These are phyloP conservation scores for Crax fasciolata DNA, from an alignment of 2,797 vertebrate species.

Conservation along the genomic window DNA sequence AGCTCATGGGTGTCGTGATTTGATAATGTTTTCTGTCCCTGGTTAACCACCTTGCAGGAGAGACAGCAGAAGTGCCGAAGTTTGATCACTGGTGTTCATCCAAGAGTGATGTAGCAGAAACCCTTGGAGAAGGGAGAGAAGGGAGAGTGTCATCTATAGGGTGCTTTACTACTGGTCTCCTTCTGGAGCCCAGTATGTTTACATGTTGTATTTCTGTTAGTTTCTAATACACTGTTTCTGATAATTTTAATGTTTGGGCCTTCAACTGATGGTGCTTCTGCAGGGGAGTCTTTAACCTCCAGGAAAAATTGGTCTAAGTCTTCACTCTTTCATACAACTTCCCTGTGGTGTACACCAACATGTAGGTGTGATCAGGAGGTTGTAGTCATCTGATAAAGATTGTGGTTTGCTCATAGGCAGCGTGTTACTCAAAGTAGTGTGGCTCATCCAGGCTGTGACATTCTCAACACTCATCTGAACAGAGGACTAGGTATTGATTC, in stretches of 20 bases:
- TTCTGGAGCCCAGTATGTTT: not conserved
- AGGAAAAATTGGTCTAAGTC: not conserved
- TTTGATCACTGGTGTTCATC: not conserved
- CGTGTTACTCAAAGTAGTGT: not conserved
- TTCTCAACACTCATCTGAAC: not conserved
- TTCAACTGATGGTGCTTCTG: not conserved
- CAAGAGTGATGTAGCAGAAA: not conserved
- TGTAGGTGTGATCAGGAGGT: not conserved
- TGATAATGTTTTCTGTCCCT: not conserved
- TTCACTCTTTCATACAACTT: not conserved
- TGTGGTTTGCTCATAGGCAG: not conserved
- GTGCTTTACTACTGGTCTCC: not conserved
- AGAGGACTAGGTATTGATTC: rapidly evolving
- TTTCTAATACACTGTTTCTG: not conserved
- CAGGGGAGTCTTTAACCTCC: not conserved
- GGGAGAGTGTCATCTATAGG: not conserved
- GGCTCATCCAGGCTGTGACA: rapidly evolving
- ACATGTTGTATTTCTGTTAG: not conserved
- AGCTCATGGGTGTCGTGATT: not conserved
- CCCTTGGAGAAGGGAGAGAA: not conserved
- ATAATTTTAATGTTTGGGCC: not conserved
- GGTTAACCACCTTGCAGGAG: not conserved
- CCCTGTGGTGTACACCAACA: not conserved
- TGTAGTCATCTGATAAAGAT: not conserved
- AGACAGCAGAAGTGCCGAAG: not conserved